Conservation (phyloP, 30 jellyfish, hydroid and myxozoan genomes). For the Catostylus mosaicus region DNA sequence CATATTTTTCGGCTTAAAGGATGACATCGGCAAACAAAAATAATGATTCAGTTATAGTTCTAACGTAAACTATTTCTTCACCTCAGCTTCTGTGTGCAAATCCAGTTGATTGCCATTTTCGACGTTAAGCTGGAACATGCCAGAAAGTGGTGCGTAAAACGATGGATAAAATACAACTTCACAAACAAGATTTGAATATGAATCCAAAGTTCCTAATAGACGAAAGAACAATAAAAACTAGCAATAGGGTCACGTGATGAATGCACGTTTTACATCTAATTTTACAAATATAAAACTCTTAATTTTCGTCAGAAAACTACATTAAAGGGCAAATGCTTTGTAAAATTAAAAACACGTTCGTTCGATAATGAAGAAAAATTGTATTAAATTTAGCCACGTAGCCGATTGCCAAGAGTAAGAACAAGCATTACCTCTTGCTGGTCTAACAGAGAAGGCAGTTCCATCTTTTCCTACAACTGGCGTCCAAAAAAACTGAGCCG, state of each 20-base stretch:
- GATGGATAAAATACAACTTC: conserved; percentile 96
- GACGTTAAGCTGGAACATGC: conserved; percentile 61
- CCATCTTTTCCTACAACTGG: conserved; percentile 87
- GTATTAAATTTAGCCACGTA: no score
- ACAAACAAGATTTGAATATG: conserved; percentile 80
- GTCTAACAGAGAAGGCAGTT: conserved; percentile 91
- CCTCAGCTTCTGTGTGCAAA: conserved; percentile 83
- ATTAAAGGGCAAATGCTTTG: no score
- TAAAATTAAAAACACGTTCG: no score
- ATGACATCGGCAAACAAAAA: no score
- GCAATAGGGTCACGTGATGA: no score
- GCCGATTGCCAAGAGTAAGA: background rate
- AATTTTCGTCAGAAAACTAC: no score
- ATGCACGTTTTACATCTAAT: no score
- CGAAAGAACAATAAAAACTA: background rate
- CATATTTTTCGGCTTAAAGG: no score
- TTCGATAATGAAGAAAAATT: no score
- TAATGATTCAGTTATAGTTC: no score
- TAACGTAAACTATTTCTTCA: background rate
- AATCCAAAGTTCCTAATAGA: conserved; percentile 73
- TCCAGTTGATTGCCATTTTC: conserved; percentile 78
- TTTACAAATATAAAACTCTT: no score
- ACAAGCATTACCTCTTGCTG: conserved; percentile 80
- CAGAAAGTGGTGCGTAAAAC: conserved; percentile 75
- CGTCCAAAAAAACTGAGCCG: conserved; percentile 88